These are phyloP conservation scores for Streptopelia turtur DNA, from an alignment of 2,797 vertebrate genomes.

Conservation along the genomic window DNA sequence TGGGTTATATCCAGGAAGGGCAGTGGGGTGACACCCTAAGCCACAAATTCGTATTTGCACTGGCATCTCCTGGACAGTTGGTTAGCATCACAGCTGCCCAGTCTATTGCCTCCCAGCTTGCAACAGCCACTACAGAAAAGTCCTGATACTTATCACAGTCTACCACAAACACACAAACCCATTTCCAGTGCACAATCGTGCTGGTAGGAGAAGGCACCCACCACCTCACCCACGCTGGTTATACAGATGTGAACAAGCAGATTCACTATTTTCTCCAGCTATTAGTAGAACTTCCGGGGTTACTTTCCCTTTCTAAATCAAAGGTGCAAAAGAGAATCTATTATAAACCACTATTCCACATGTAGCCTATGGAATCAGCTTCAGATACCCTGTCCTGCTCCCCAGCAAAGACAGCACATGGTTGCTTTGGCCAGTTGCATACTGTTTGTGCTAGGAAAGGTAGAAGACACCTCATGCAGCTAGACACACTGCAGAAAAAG, in stretches of 20 bases:
- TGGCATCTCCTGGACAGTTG: not conserved
- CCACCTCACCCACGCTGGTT: not conserved
- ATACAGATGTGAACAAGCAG: rapidly evolving
- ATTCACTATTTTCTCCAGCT: not conserved
- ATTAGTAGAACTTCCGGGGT: not conserved
- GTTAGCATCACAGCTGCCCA: not conserved
- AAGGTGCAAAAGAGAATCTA: not conserved
- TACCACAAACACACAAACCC: not conserved
- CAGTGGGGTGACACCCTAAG: not conserved
- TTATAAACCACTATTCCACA: not conserved
- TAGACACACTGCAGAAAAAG: not conserved
- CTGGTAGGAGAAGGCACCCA: not conserved
- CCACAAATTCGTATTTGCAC: not conserved
- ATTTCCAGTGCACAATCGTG: not conserved
- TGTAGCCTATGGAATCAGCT: not conserved
- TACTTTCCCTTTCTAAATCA: not conserved
- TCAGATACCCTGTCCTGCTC: not conserved
- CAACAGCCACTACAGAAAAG: not conserved
- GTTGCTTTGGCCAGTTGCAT: constrained; percentile 26
- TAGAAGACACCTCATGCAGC: not conserved
- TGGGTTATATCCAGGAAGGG: not conserved
- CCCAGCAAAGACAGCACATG: not conserved
- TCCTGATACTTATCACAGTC: not conserved
- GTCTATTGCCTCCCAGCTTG: not conserved
- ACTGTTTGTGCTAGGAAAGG: constrained; percentile 3